A percentile compares a stretch with the other conserved stretches of the same genome.
Conservation (phyloP, 2,113 vertebrate species). For the Callipepla squamata region DNA sequence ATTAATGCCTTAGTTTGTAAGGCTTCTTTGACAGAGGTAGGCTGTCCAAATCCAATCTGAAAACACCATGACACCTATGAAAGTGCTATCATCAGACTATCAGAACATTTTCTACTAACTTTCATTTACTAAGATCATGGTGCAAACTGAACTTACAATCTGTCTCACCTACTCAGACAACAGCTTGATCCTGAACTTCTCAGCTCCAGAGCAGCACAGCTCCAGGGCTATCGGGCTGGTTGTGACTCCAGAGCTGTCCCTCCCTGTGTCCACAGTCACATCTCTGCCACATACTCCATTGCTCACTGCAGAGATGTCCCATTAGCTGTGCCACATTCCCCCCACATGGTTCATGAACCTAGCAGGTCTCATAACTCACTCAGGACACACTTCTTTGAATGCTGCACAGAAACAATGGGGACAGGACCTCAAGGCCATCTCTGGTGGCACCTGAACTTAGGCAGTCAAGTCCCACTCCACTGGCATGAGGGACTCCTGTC, state of each 20-base stretch:
- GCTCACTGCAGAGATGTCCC: background rate
- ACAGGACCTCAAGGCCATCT: too few relatives aligned
- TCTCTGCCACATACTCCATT: background rate
- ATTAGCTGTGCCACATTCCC: background rate
- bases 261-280: background rate
- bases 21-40: background rate
- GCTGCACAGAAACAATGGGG: background rate
- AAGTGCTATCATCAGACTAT: background rate
- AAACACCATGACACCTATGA: background rate
- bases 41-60: background rate
- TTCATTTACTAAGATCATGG: background rate
- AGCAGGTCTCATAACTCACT: fast-evolving
- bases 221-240: background rate
- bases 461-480: background rate
- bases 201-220: background rate
- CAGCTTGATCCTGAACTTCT: background rate
- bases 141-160: background rate
- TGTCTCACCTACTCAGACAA: background rate
- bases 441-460: background rate
- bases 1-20: background rate
- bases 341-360: background rate
- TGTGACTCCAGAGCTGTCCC: background rate
- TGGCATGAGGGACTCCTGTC: background rate
- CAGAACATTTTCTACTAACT: background rate
- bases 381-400: background rate